A percentile compares a stretch with the other conserved stretches of the same genome.
These are phyloP conservation scores for Lasioglossum oenotherae DNA, from an alignment of 2,888 invertebrate genomes.

Conservation along the genomic window DNA sequence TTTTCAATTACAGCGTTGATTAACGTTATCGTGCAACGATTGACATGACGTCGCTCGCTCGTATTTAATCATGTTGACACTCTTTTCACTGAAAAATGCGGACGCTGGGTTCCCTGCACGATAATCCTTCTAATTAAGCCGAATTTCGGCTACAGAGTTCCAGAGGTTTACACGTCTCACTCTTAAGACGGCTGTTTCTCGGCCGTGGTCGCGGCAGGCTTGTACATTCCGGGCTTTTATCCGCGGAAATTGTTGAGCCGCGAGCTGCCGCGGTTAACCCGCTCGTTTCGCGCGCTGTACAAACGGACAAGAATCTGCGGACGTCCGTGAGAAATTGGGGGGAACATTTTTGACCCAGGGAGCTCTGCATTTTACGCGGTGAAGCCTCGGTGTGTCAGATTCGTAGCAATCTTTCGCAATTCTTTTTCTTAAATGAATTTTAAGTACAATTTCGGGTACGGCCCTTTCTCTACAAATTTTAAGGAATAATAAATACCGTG, in stretches of 20 bases:
- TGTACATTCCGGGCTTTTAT: slow-evolving; percentile 21
- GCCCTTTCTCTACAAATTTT: too few species aligned
- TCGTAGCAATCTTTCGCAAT: not conserved
- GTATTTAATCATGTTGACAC: not conserved
- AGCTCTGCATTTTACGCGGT: not conserved
- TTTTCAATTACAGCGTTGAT: not conserved
- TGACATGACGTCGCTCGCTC: too few species aligned
- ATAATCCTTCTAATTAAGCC: slow-evolving; percentile 38
- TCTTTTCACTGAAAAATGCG: not conserved
- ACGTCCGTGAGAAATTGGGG: not conserved
- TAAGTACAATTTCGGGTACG: too few species aligned
- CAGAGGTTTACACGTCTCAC: slow-evolving; percentile 1
- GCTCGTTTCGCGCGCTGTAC: slow-evolving; percentile 30
- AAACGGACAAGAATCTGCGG: slow-evolving; percentile 2
- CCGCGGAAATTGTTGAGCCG: slow-evolving; percentile 10
- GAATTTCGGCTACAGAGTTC: slow-evolving; percentile 25
- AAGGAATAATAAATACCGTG: too few species aligned
- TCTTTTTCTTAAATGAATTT: too few species aligned
- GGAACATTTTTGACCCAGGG: not conserved
- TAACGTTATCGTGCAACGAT: too few species aligned
- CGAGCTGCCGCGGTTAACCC: slow-evolving; percentile 29
- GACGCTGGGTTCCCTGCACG: not conserved
- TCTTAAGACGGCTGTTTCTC: slow-evolving; percentile 22
- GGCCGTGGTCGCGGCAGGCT: not conserved
- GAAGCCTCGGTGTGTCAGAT: not conserved